phyloP scores from a whole-genome alignment of 2,797 vertebrate species.

The Pseudochaenichthys georgianus region DNA sequence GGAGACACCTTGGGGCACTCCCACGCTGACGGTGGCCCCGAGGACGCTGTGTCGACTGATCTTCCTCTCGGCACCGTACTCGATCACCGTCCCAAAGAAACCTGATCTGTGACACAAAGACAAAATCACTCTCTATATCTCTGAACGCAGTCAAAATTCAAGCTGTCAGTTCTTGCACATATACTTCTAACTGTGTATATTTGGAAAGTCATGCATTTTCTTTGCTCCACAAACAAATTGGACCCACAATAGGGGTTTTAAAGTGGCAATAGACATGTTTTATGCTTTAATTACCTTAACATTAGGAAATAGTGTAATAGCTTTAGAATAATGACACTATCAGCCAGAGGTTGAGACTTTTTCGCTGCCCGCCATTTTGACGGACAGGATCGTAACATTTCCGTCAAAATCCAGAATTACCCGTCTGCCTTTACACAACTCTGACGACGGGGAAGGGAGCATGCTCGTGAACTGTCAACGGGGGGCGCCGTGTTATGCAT shows the following conservation, averaged over 20 bases:
- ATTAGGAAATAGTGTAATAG: too few species aligned
- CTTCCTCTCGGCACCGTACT: constrained; percentile 97
- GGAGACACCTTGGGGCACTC: constrained; percentile 96
- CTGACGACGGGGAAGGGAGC: too few species aligned
- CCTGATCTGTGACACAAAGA: constrained; percentile 87
- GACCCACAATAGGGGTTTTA: not conserved
- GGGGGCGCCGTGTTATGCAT: too few species aligned
- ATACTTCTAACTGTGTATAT: not conserved
- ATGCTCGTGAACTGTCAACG: too few species aligned
- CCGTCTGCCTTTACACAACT: too few species aligned
- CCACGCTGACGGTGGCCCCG: constrained; percentile 94
- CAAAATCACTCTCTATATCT: constrained; percentile 17
- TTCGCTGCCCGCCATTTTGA: too few species aligned
- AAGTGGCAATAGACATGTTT: too few species aligned
- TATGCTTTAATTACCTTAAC: too few species aligned
- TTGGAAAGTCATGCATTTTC: not conserved
- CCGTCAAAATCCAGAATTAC: too few species aligned
- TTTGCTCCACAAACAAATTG: not conserved
- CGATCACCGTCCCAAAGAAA: constrained; percentile 96
- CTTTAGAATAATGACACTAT: too few species aligned
- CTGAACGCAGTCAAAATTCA: not conserved
- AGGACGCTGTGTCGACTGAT: constrained; percentile 97
- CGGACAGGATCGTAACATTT: too few species aligned
- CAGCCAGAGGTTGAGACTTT: too few species aligned
- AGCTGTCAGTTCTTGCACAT: not conserved